Percentiles rank a stretch among this genome's conserved stretches.
phyloP scores from a whole-genome alignment of 64 coral and sea anemone species.

The Dendronephthya gigantea region DNA sequence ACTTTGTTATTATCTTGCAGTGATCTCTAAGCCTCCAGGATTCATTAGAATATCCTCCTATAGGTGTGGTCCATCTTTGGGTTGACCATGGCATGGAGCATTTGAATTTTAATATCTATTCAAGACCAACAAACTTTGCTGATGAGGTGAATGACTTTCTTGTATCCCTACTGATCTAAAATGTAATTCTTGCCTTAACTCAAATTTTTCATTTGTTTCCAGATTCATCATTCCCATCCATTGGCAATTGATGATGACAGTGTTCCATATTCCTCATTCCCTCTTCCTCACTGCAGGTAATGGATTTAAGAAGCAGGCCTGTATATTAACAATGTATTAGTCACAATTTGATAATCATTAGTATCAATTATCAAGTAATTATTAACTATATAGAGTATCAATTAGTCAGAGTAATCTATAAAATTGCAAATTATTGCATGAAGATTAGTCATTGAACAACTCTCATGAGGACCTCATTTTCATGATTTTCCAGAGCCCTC shows the following conservation, averaged over 20 bases:
- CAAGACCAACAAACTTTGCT: slow-evolving; percentile 69
- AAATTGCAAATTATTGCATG: no score
- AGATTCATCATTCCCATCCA: slow-evolving; percentile 60
- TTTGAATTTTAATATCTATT: slow-evolving; percentile 54
- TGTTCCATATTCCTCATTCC: slow-evolving; percentile 71
- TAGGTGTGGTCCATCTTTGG: slow-evolving; percentile 77
- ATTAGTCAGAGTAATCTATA: no score
- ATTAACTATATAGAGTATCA: no score
- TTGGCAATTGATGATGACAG: slow-evolving; percentile 81
- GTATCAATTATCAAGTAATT: no score
- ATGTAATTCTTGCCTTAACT: no score
- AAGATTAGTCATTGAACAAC: no score
- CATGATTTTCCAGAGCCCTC: no score
- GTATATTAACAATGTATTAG: no score
- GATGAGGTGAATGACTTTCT: slow-evolving; percentile 40
- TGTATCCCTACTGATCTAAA: not conserved
- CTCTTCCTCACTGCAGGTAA: slow-evolving; percentile 79
- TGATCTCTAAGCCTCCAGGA: not conserved
- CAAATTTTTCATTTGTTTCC: not conserved
- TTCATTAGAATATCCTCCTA: no score
- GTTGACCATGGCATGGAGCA: slow-evolving; percentile 65
- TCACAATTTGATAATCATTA: no score
- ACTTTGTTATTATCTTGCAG: not conserved
- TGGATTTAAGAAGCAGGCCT: slow-evolving; percentile 11
- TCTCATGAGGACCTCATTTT: no score